Base-by-base conservation (phyloP, 2,888 invertebrate genomes). In the Drosophila trichaetosa region DNA sequence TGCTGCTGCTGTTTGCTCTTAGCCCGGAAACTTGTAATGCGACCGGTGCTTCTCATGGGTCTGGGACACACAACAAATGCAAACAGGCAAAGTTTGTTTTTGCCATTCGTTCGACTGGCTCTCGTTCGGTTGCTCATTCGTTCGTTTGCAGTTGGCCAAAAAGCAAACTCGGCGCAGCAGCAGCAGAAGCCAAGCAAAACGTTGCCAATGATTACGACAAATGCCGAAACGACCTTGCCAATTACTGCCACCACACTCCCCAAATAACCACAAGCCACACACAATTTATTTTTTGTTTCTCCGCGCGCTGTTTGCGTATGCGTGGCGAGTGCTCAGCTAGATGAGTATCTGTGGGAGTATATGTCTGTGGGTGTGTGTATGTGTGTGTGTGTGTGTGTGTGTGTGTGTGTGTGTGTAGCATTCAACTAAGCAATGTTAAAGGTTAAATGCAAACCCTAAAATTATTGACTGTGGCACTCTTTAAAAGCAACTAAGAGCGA, bases 161-260 rank as follows among this genome's bases (percentile, higher is more conserved):
- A 86, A 80, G 73, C 73, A 76, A 83, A 82, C 69, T 71, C 69
- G 65, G 66, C 72, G 77, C 58, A n/a, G 54, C 60, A n/a, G 54
- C 60, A 62, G 73, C 69, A 80, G 79, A 74, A 83, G 76, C 76
- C 75, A 76, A 73, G 74, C 68, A 76, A 86, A 83, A 79, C 79
- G 76, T 83, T 76, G 78, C 78, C 85, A 83, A 83, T 79, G 89
- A 87, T 86, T 90, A 87, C 91, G 81, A 80, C 85, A 90, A 92
- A 91, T 91, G 91, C 83, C 83, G 92, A 74, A 92, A 91, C 92
- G 92, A 91, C 91, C 91, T 91, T 91, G 91, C 91, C 91, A 90
- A 91, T 91, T 87, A 90, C 90, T 78, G 84, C 51, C 87, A 79
- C 58, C 63, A 51, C 65, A 68, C 62, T 46, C 63, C 54, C 63